Percentiles rank a stretch among this genome's conserved stretches.
Evolutionary conservation across 2,797 vertebrate genomes (phyloP).

Genomic region (Brotula barbata): DNA sequence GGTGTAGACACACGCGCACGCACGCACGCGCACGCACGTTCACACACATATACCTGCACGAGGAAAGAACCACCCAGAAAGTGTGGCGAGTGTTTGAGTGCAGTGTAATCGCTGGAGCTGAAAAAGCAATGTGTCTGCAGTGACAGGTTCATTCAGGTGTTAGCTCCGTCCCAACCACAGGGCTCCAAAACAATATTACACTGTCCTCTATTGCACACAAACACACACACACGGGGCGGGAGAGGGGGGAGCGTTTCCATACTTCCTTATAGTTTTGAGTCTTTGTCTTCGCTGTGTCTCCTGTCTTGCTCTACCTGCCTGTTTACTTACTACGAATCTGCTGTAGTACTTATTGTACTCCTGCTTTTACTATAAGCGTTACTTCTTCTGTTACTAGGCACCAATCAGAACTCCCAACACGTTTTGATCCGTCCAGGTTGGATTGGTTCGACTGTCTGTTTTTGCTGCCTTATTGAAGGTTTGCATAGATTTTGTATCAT

Average conservation of each 20-base stretch:
- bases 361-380: no score
- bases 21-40: neutral
- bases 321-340: neutral
- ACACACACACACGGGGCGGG: constrained; percentile 1
- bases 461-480: no score
- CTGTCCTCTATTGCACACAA: constrained; percentile 56
- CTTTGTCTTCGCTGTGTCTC: constrained; percentile 18
- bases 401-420: no score
- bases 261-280: constrained; percentile 24
- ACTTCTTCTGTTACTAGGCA: no score
- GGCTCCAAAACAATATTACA: constrained; percentile 70
- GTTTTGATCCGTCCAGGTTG: no score
- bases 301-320: neutral
- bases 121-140: constrained; percentile 78
- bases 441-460: no score
- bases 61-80: constrained; percentile 48
- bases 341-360: no score
- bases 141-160: constrained; percentile 82
- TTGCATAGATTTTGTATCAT: no score
- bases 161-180: constrained; percentile 66
- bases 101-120: constrained; percentile 76
- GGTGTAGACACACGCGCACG: constrained; percentile 34
- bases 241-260: constrained; percentile 7
- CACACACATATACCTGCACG: constrained; percentile 27
- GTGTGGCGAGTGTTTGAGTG: constrained; percentile 65